Evolutionary conservation across 2,888 invertebrate species (phyloP).

Genomic region (Sarcophaga variegata): DNA sequence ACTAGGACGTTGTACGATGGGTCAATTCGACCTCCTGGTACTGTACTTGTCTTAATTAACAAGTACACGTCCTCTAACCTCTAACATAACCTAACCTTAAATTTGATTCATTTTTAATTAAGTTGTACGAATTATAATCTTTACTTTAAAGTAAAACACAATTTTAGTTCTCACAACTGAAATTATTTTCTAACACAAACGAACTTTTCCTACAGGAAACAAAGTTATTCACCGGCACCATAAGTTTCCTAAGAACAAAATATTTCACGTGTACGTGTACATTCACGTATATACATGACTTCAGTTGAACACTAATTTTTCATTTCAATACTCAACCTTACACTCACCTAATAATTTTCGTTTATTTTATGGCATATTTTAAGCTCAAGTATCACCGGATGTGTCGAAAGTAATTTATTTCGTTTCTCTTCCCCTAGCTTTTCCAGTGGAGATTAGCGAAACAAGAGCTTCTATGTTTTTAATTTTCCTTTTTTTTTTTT

Average conservation of each 20-base stretch:
- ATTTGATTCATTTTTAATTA: no score
- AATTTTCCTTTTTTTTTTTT: no score
- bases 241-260: neutral
- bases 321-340: slow-evolving; percentile 21
- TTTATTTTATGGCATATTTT: slow-evolving; percentile 13
- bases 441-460: no score
- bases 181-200: no score
- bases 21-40: no score
- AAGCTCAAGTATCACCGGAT: slow-evolving; percentile 31
- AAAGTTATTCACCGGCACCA: neutral
- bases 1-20: no score
- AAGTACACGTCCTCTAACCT: no score
- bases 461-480: neutral
- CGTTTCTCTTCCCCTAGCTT: neutral
- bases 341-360: slow-evolving; percentile 30
- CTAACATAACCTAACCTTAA: no score
- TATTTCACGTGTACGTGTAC: neutral
- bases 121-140: neutral
- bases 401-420: slow-evolving; percentile 45
- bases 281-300: neutral
- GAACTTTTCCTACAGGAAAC: no score
- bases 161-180: neutral
- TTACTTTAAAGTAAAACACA: neutral
- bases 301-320: slow-evolving; percentile 24
- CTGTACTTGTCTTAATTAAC: no score